These are phyloP conservation scores for Apomyelois bistriatella DNA, from an alignment of 2,888 invertebrate genomes.

Conservation along the genomic window DNA sequence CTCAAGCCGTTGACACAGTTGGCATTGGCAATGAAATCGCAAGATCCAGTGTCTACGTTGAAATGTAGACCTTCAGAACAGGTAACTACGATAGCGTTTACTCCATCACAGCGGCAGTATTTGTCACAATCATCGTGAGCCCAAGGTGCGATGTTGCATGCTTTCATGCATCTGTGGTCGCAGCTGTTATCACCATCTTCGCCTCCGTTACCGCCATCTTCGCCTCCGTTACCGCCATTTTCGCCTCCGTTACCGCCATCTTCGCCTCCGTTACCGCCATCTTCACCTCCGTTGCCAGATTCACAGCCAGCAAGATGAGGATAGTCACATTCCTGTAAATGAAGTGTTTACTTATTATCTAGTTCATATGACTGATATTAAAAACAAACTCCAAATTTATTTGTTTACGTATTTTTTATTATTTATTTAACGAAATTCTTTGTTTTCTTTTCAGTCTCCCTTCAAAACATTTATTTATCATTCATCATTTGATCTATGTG, in stretches of 20 bases:
- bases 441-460: too few relatives aligned
- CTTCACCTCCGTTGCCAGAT: background rate
- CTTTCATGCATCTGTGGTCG: constrained; percentile 33
- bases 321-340: background rate
- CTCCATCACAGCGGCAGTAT: constrained; percentile 54
- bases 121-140: constrained; percentile 62
- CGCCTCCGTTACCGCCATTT: background rate
- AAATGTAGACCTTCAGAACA: constrained; percentile 64
- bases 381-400: too few relatives aligned
- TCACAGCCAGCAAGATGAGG: background rate
- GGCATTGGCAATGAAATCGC: constrained; percentile 58
- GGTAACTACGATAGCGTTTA: constrained; percentile 30
- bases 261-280: background rate
- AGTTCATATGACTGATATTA: too few relatives aligned
- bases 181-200: background rate
- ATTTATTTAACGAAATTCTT: too few relatives aligned
- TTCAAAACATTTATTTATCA: too few relatives aligned
- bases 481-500: too few relatives aligned
- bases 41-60: constrained; percentile 46
- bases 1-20: constrained; percentile 31
- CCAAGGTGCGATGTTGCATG: constrained; percentile 58
- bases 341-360: background rate
- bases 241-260: background rate
- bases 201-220: background rate
- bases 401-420: too few relatives aligned